Conservation (phyloP, 1,140 invertebrate species). For the Neotoxoptera formosana region DNA sequence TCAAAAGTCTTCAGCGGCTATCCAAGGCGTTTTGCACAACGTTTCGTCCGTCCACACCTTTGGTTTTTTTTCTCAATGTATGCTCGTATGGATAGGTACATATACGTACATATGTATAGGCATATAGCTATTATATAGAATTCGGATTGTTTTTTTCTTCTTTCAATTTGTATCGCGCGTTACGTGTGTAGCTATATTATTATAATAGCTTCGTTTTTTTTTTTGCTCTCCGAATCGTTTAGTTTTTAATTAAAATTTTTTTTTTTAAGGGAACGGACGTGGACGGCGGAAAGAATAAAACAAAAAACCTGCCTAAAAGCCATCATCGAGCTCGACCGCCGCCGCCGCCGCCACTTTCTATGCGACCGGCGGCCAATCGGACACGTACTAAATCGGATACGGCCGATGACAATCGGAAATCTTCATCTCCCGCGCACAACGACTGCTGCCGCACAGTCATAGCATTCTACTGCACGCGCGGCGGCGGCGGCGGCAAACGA, state of each 20-base stretch:
- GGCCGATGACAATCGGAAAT: conserved; percentile 50
- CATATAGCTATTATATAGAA: background rate
- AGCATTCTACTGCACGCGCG: background rate
- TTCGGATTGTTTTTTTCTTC: background rate
- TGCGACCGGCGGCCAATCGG: background rate
- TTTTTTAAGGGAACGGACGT: background rate
- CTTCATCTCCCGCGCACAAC: conserved; percentile 27
- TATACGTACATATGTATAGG: no score
- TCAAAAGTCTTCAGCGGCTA: background rate
- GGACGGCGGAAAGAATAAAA: background rate
- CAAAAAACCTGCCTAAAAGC: background rate
- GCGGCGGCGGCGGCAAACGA: background rate
- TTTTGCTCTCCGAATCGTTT: background rate
- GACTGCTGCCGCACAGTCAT: no score
- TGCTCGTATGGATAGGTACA: background rate
- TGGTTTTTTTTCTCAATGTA: no score
- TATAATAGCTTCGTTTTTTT: background rate
- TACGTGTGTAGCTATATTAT: background rate
- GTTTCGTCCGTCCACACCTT: background rate
- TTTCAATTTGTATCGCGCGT: background rate
- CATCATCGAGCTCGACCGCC: background rate
- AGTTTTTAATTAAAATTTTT: background rate
- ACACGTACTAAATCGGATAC: conserved; percentile 40
- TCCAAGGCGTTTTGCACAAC: background rate
- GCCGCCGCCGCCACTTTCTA: background rate